Base-by-base conservation (phyloP, 2,797 vertebrate species). In the Gallirallus australis region DNA sequence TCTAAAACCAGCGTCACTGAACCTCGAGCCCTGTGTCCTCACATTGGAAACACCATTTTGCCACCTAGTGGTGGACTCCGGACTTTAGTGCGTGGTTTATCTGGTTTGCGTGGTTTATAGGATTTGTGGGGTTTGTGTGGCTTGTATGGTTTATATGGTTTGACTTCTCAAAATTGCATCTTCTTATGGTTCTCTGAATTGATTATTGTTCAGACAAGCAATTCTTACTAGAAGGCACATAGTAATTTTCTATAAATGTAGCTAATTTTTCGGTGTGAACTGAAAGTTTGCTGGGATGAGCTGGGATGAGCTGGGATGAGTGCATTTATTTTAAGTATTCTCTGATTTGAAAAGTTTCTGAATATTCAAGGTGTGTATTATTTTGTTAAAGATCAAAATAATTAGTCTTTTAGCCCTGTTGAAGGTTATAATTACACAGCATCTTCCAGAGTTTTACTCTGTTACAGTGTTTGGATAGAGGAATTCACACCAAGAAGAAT, bases 31-130 rank as follows among this genome's bases (percentile, higher is more conserved):
- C 9, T 8, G 19, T 12, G 33, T 37, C 77, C 7, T 3, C 37
- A 31, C 60, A 92, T 87, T 54, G 53, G 53, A 97, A 98, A 96
- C 94, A 56, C 86, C 45, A 66, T 68, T 97, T 95, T 97, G 98
- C 97, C 98, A 97, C 94, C 98, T 98, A 93, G 97, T 96, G 98
- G 97, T 95, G 65, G 2, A 37, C 79, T 52, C 19, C 75, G 13
- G 4, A 47, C 68, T 42, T 59, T 37, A 60, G 5, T 48, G 47
- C 21, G 11, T 48, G 47, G 47, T 21, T 48, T 48, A 48, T 48
- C 9, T 12, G 21, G 21, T 48, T 48, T 48, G 45, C 11, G 45
- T 47, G 45, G 45, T 20, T 47, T 47, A 47, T 48, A 23, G 21
- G 47, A 21, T 48, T 47, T 47, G 45, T 21, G 15, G 14, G 45